Evolutionary conservation across 1,140 invertebrate genomes (phyloP).

Genomic region (Pomacea maculata): DNA sequence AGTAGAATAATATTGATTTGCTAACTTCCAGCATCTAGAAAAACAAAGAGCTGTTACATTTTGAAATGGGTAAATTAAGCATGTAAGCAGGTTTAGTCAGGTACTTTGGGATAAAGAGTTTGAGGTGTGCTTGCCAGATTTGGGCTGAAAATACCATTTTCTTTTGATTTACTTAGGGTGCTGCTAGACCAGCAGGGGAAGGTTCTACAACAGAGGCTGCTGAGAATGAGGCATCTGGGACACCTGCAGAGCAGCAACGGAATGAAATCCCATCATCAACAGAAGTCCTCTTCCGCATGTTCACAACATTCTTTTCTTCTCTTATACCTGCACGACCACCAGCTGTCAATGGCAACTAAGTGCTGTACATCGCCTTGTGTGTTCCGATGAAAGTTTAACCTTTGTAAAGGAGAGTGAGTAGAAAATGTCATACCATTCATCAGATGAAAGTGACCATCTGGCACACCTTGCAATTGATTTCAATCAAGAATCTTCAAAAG

Average conservation of each 20-base stretch:
- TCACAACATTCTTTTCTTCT: conserved; percentile 48
- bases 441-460: too few relatives aligned
- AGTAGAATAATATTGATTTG: too few relatives aligned
- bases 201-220: not conserved
- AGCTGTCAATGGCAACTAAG: conserved; percentile 45
- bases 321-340: conserved; percentile 44
- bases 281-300: conserved; percentile 32
- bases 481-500: too few relatives aligned
- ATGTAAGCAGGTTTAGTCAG: not conserved
- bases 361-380: too few relatives aligned
- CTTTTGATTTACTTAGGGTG: not conserved
- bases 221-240: not conserved
- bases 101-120: not conserved
- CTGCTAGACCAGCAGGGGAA: not conserved
- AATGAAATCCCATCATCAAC: not conserved
- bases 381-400: too few relatives aligned
- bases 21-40: too few relatives aligned
- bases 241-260: not conserved
- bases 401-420: too few relatives aligned
- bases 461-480: too few relatives aligned
- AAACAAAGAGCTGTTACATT: too few relatives aligned
- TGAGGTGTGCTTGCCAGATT: not conserved
- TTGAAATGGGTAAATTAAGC: too few relatives aligned
- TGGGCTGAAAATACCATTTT: not conserved
- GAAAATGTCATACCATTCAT: too few relatives aligned